phyloP scores from a whole-genome alignment of 2,888 invertebrate species.

The Chloroclystis v-ata region DNA sequence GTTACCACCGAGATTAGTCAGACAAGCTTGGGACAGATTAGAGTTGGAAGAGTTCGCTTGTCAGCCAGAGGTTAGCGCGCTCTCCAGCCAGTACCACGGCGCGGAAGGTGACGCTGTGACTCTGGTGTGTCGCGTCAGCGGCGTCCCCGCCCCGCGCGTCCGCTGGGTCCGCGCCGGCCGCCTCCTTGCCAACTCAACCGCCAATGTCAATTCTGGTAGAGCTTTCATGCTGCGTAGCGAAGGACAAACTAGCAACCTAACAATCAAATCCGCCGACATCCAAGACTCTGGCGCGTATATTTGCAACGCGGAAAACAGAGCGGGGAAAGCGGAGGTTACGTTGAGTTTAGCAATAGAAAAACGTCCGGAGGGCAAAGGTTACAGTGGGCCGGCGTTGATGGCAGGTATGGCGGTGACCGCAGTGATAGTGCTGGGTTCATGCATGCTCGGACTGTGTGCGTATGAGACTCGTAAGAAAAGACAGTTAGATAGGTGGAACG shows the following conservation, averaged over 20 bases:
- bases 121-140: conserved; percentile 83
- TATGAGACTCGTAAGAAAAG: conserved; percentile 81
- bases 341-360: conserved; percentile 84
- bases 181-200: conserved; percentile 79
- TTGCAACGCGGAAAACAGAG: conserved; percentile 89
- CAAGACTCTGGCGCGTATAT: conserved; percentile 87
- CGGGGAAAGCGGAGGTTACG: conserved; percentile 85
- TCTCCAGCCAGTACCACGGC: conserved; percentile 79
- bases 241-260: conserved; percentile 84
- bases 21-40: conserved; percentile 85
- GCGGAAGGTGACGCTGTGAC: conserved; percentile 86
- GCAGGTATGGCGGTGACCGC: conserved; percentile 84
- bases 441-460: conserved; percentile 82
- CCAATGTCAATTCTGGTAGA: conserved; percentile 72
- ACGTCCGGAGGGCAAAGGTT: conserved; percentile 78
- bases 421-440: conserved; percentile 81
- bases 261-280: conserved; percentile 83
- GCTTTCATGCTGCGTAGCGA: conserved; percentile 82
- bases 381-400: conserved; percentile 79
- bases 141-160: conserved; percentile 84
- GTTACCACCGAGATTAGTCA: conserved; percentile 80
- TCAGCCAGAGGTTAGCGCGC: conserved; percentile 82
- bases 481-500: conserved; percentile 72
- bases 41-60: conserved; percentile 90
- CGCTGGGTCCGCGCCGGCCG: conserved; percentile 85